Evolutionary conservation across 2,113 vertebrate genomes (phyloP), one percentile per base, ranked within the genome.

Genomic region (Campylorhamphus procurvoides): DNA sequence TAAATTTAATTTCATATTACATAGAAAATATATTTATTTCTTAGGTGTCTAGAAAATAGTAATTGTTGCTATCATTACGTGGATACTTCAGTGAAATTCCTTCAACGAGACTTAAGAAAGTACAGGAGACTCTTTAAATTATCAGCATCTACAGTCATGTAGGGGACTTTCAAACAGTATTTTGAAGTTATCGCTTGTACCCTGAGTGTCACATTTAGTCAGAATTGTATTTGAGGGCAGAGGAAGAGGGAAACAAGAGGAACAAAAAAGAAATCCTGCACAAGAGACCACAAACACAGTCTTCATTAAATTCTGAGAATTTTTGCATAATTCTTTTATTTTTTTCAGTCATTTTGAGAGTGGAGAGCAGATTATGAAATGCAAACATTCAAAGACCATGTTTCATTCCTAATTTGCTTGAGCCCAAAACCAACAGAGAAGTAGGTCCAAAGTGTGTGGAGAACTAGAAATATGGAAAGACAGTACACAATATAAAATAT

Each of bases 1-100:
- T 84, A 67, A 49, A 96, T 90, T 87, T 82, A 91, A 81, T 71
- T 92, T 94, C 35, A 71, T 88, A 62, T 94, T 95, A 85, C 49
- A 71, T 44, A 84, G 53, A 84, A 87, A 90, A 78, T 35, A 39
- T 14, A 31, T 64, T 89, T 69, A n/a, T 74, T 69, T 79, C 18
- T 72, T 63, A 56, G 5, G 2, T 42, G 4, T 42, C 13, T 55
- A 55, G 19, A 68, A 14, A 71, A 90, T 7, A 69, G 44, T 40
- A 94, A 87, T 68, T 55, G 9, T 60, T 94, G 91, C 87, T 92
- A 87, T 80, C 62, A 77, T 94, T 95, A 53, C 39, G 40, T 71
- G 72, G 84, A 56, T 73, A 77, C 28, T 89, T 92, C 53, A 86
- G 68, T 88, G 89, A 96, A 92, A 96, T 95, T 89, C 33, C 53